Conservation (phyloP, 2,113 vertebrate genomes). For the Alaudala cheleensis region DNA sequence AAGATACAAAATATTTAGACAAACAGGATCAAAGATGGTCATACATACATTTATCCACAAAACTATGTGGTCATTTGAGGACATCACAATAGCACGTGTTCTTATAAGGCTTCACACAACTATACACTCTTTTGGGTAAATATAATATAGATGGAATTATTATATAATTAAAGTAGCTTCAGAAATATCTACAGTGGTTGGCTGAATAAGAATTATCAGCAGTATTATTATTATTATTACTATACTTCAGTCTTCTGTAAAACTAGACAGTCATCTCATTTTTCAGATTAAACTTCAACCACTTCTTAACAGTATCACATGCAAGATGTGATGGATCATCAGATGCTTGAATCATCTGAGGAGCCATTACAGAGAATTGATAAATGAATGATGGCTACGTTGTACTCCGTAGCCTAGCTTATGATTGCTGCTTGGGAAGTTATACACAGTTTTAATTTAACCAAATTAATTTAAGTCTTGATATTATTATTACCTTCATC, state of each 20-base stretch:
- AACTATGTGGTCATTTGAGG: neutral
- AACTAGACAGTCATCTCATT: neutral
- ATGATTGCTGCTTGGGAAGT: neutral
- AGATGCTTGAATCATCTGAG: neutral
- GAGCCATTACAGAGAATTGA: neutral
- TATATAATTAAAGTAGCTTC: neutral
- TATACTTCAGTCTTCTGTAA: neutral
- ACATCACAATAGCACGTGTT: neutral
- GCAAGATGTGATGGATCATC: neutral
- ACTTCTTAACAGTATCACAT: neutral
- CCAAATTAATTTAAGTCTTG: neutral
- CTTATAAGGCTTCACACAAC: neutral
- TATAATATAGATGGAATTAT: neutral
- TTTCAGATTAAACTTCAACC: neutral
- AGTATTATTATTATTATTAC: neutral
- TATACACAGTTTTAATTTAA: neutral
- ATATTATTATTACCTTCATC: conserved; percentile 87
- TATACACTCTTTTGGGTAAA: neutral
- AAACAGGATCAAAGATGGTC: conserved; percentile 18
- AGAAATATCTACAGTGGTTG: neutral
- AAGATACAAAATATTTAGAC: conserved; percentile 33
- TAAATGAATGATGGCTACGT: neutral
- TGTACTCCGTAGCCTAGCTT: neutral
- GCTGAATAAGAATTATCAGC: neutral
- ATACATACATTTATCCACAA: conserved; percentile 3